A percentile compares a stretch with the other conserved stretches of the same genome.
Evolutionary conservation across 2,113 vertebrate genomes (phyloP).

Genomic region (Bagarius yarrelli): DNA sequence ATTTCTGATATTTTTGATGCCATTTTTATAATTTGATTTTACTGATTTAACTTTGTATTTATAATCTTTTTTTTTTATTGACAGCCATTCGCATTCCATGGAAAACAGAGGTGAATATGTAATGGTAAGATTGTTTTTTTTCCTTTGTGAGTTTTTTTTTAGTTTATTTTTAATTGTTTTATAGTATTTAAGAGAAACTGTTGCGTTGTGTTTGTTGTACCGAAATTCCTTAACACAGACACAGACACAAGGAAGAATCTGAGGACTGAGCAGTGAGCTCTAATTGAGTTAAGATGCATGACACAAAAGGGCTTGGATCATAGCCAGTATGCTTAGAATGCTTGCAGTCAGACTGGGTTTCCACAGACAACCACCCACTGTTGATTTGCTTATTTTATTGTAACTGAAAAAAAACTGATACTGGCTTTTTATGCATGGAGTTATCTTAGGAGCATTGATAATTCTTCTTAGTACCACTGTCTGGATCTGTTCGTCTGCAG

Average conservation of each 20-base stretch:
- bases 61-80: conserved; percentile 6
- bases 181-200: neutral
- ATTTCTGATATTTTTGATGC: neutral
- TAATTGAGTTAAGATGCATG: conserved; percentile 54
- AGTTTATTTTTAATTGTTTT: neutral
- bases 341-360: conserved; percentile 53
- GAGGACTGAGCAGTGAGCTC: conserved; percentile 37
- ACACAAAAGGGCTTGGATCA: conserved; percentile 49
- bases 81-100: conserved; percentile 51
- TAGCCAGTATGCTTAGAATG: conserved; percentile 43
- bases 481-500: neutral
- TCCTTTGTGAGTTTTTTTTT: neutral
- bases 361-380: conserved; percentile 55
- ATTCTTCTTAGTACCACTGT: conserved; percentile 20
- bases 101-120: conserved; percentile 67
- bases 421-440: conserved; percentile 29
- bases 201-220: conserved; percentile 35
- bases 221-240: conserved; percentile 35
- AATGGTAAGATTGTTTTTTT: conserved; percentile 59
- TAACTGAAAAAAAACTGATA: conserved; percentile 26
- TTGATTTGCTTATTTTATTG: conserved; percentile 44
- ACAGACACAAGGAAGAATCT: conserved; percentile 40
- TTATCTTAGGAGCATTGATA: conserved; percentile 27
- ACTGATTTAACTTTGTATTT: neutral
- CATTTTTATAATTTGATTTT: neutral